A percentile compares a stretch with the other conserved stretches of the same genome.
These are phyloP conservation scores for Ophioninae sp. DNA, from an alignment of 2,888 invertebrate species.

Conservation along the genomic window DNA sequence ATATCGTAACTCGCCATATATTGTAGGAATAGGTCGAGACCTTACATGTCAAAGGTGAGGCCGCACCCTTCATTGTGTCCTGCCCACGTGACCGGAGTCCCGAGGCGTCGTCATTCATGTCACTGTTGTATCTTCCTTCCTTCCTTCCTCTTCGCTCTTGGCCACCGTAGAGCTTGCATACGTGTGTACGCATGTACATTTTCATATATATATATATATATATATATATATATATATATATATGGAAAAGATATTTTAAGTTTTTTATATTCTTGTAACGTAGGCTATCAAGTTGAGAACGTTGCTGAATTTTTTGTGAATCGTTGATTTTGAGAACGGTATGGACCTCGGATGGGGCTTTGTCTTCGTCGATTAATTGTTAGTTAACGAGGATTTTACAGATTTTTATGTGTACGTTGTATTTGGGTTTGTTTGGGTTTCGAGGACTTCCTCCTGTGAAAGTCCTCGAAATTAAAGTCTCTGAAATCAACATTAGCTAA, in stretches of 20 bases:
- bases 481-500: background rate
- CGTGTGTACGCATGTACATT: background rate
- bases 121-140: constrained; percentile 69
- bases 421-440: background rate
- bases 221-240: background rate
- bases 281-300: too few species aligned
- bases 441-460: too few species aligned
- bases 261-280: background rate
- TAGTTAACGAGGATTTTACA: background rate
- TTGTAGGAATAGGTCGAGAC: constrained; percentile 74
- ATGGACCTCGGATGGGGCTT: background rate
- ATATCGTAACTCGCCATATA: constrained; percentile 30
- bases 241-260: background rate
- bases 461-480: background rate
- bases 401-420: background rate
- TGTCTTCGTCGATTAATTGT: background rate
- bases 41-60: constrained; percentile 79
- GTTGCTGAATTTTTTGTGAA: background rate
- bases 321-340: background rate
- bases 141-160: constrained; percentile 56
- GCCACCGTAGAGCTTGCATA: constrained; percentile 7
- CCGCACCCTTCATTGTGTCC: constrained; percentile 80
- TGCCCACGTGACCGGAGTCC: constrained; percentile 77
- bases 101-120: constrained; percentile 75
- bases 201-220: background rate